phyloP scores from a whole-genome alignment of 2,797 vertebrate genomes.

The Acipenser oxyrinchus region DNA sequence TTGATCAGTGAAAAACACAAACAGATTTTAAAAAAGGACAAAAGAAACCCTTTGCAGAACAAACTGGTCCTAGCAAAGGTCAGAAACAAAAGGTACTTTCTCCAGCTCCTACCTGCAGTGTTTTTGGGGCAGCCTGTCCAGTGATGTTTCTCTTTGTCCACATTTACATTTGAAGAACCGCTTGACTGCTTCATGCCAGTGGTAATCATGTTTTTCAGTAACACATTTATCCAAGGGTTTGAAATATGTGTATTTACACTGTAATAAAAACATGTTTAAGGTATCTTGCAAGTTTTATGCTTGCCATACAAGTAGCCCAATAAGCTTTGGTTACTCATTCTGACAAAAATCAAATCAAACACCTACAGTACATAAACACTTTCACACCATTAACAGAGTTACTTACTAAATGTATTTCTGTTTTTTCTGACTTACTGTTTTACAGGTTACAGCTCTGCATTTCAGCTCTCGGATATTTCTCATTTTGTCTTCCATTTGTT shows the following conservation, averaged over 20 bases:
- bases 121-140: constrained; percentile 78
- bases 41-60: too few relatives aligned
- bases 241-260: constrained; percentile 93
- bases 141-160: constrained; percentile 77
- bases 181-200: constrained; percentile 81
- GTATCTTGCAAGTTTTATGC: too few relatives aligned
- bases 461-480: constrained; percentile 79
- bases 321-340: not conserved
- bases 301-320: not conserved
- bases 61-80: too few relatives aligned
- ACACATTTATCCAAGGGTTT: constrained; percentile 81
- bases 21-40: not conserved
- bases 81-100: not conserved
- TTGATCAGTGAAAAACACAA: accelerated
- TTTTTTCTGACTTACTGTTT: constrained; percentile 58
- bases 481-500: constrained; percentile 97
- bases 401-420: not conserved
- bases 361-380: not conserved
- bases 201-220: constrained; percentile 67
- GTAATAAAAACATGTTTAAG: constrained; percentile 10
- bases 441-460: constrained; percentile 82
- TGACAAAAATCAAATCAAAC: not conserved
- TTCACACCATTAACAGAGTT: too few relatives aligned
- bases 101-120: constrained; percentile 72
- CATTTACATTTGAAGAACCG: constrained; percentile 93